A percentile compares a stretch with the other conserved stretches of the same genome.
phyloP scores from a whole-genome alignment of 2,888 invertebrate species.

The Diarsia rubi region DNA sequence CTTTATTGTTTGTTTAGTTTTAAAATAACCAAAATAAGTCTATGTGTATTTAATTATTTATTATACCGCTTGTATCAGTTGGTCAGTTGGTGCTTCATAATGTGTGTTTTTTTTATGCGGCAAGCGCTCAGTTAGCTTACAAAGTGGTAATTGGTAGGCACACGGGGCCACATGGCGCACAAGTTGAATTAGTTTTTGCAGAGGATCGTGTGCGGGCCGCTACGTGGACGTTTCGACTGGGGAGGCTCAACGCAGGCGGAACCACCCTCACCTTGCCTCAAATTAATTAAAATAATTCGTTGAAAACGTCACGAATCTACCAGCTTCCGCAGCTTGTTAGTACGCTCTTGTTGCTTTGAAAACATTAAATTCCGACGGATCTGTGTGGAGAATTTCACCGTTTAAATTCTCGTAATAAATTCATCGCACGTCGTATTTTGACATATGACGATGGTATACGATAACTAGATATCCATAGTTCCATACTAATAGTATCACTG shows the following conservation, averaged over 20 bases:
- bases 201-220: slow-evolving; percentile 32
- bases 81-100: slow-evolving; percentile 2
- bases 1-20: slow-evolving; percentile 12
- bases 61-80: not conserved
- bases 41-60: not conserved
- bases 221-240: slow-evolving; percentile 50
- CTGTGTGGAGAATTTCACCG: slow-evolving; percentile 62
- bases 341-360: slow-evolving; percentile 75
- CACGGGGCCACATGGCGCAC: slow-evolving; percentile 60
- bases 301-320: slow-evolving; percentile 76
- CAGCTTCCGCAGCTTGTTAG: slow-evolving; percentile 75
- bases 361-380: slow-evolving; percentile 71
- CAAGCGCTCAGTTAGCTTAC: slow-evolving; percentile 35
- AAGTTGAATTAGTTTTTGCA: slow-evolving; percentile 74
- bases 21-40: not conserved
- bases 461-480: slow-evolving; percentile 50
- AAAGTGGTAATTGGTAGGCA: slow-evolving; percentile 66
- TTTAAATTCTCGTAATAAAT: slow-evolving; percentile 70
- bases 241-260: slow-evolving; percentile 58
- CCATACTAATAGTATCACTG: slow-evolving; percentile 3
- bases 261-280: slow-evolving; percentile 70
- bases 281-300: slow-evolving; percentile 81
- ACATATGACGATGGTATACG: slow-evolving; percentile 63
- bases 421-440: slow-evolving; percentile 70
- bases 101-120: slow-evolving; percentile 21